Percentiles rank a stretch among this genome's conserved stretches.
Evolutionary conservation across 2,888 invertebrate genomes (phyloP).

Genomic region (Syrista parreyssii): DNA sequence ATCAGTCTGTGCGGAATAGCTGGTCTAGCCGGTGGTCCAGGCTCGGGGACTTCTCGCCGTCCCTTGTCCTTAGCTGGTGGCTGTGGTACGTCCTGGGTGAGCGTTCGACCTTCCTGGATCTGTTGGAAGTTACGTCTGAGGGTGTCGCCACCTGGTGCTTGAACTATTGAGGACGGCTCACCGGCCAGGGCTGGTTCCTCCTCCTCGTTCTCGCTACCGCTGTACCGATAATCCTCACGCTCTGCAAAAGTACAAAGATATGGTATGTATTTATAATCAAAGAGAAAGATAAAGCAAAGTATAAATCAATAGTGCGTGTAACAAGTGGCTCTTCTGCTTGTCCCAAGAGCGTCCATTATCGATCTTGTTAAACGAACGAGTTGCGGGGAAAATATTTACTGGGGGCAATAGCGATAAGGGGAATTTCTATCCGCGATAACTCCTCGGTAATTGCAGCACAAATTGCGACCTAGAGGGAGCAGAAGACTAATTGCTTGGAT

Average conservation of each 20-base stretch:
- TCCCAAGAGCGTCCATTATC: not conserved
- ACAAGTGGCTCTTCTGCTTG: not conserved
- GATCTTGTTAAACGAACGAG: not conserved
- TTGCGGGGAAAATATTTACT: not conserved
- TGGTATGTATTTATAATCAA: not conserved
- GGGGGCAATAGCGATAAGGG: not conserved
- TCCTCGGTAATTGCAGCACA: not conserved
- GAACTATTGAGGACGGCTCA: conserved; percentile 95
- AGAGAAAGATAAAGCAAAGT: conserved; percentile 1
- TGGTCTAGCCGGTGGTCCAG: conserved; percentile 88
- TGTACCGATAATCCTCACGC: conserved; percentile 76
- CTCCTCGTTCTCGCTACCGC: conserved; percentile 97
- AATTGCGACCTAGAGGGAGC: not conserved
- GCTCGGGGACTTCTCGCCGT: conserved; percentile 75
- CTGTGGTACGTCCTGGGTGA: conserved; percentile 68
- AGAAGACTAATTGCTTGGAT: not conserved
- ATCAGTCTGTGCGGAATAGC: conserved; percentile 92
- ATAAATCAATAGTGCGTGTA: not conserved
- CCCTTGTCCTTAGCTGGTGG: conserved; percentile 51
- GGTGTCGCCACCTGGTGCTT: conserved; percentile 92
- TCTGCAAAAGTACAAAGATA: conserved; percentile 48
- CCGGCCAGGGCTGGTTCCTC: conserved; percentile 92
- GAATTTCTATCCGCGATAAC: not conserved
- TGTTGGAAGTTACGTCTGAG: conserved; percentile 97
- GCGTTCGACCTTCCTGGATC: conserved; percentile 86